These are phyloP conservation scores for Atlantisia rogersi DNA, from an alignment of 2,113 vertebrate genomes.

Conservation along the genomic window DNA sequence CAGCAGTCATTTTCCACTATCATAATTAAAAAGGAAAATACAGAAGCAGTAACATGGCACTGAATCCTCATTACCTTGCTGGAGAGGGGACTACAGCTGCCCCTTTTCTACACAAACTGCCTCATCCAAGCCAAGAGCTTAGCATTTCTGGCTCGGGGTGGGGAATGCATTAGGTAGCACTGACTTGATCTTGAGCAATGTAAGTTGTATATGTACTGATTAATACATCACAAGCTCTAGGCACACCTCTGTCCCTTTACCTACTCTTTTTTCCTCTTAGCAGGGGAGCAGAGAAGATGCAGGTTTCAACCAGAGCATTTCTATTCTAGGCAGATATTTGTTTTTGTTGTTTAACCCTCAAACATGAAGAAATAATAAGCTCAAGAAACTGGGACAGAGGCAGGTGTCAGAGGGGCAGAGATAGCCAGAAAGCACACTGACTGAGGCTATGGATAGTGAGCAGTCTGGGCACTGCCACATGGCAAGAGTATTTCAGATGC, in stretches of 20 bases:
- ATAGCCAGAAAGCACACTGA: background rate
- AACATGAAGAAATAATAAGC: background rate
- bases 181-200: background rate
- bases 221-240: background rate
- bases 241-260: background rate
- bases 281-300: background rate
- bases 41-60: constrained; percentile 5
- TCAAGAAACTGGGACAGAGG: background rate
- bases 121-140: background rate
- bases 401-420: background rate
- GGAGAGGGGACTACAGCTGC: constrained; percentile 1
- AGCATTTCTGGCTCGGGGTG: background rate
- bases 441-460: background rate
- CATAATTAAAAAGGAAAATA: constrained; percentile 26
- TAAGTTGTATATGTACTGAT: background rate
- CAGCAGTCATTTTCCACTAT: background rate
- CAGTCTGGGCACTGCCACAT: background rate
- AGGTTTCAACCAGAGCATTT: background rate
- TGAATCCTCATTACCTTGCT: constrained; percentile 16
- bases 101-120: background rate
- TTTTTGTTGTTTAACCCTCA: background rate
- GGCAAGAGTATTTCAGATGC: background rate
- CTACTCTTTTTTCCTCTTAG: background rate
- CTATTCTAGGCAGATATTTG: background rate
- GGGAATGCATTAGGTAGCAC: background rate